Evolutionary conservation across 2,888 invertebrate genomes (phyloP), one percentile per base, ranked within the genome.

Genomic region (Orthonevra nobilis): DNA sequence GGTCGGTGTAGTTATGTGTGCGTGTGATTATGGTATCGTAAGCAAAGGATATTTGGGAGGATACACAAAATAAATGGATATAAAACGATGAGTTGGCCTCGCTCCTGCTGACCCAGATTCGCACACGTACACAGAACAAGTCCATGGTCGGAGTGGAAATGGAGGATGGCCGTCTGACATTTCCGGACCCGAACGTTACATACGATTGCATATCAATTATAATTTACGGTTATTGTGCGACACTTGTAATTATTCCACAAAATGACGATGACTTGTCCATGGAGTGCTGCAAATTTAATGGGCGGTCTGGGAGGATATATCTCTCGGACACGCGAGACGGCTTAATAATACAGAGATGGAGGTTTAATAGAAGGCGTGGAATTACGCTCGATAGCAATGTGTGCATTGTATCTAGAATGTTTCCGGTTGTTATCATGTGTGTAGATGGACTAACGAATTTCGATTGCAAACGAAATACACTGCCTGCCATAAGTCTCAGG

Each of bases 141-240:
- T n/a, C n/a, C n/a, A n/a, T n/a, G n/a, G n/a, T n/a, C n/a, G n/a
- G n/a, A n/a, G n/a, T n/a, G n/a, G n/a, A n/a, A n/a, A n/a, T n/a
- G n/a, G n/a, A n/a, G n/a, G n/a, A n/a, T n/a, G n/a, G n/a, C n/a
- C 7, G 10, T 6, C 72, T 64, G 64, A 64, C 60, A 72, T 72
- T 60, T 64, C 60, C 20, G 34, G 26, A 38, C 52, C 60, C 72
- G 77, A 77, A 72, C 72, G 77, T 72, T 72, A 77, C 72, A 64
- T 72, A 46, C 52, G 72, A 54, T 54, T 48, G 64, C 77, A 72
- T 64, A 77, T 77, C 77, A 72, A 77, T 77, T 77, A 77, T 77
- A 72, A 77, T 77, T 77, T 77, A 72, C 60, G 64, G 72, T 72
- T 77, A 60, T 72, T 38, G 58, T 68, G 40, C 28, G 64, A 77